Base-by-base conservation (phyloP, 2,113 vertebrate species). In the Gila orcuttii region DNA sequence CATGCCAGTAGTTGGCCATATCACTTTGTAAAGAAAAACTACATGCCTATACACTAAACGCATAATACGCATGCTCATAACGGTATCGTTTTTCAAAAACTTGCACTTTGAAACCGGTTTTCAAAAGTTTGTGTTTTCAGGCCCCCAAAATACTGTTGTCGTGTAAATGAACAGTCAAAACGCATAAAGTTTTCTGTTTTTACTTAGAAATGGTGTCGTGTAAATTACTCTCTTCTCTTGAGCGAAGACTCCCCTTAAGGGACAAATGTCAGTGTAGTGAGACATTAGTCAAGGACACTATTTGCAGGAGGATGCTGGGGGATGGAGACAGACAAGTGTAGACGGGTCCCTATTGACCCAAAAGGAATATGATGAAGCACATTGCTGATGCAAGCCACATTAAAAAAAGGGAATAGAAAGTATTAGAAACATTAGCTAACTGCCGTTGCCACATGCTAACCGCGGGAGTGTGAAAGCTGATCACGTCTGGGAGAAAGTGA, bases 361-460 rank as follows among this genome's bases (percentile, higher is more conserved):
- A 28, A 31, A 33, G 25, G 33, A 62, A 28, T 45, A 45, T 19
- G 33, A 71, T 45, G 17, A 31, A 60, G 28, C 36, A 50, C 25
- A 31, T 33, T 64, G 60, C 81, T 84, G 76, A 79, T 25, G 69
- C 62, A 52, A 42, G 39, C 31, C n/a, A 42, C 23, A 15, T 28
- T 82, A 52, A 82, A 64, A 76, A 66, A 80, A 15, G 42, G 55
- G 6, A 62, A 75, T 78, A 73, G 55, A 50, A 82, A 47, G 59
- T 47, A 6, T 42, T 31, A 73, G 39, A 62, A 71, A 77, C 64
- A 36, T 79, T 50, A 76, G 55, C 66, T 39, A 17, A 23, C 69
- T 64, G 39, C 82, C 31, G 64, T 84, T 77, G 25, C 28, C 77
- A 84, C 82, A 73, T 85, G 82, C n/a, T 86, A n/a, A 73, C 64